Evolutionary conservation across 64 coral and sea anemone species (phyloP), one percentile per base, ranked within the genome.

Genomic region (Porites lutea): DNA sequence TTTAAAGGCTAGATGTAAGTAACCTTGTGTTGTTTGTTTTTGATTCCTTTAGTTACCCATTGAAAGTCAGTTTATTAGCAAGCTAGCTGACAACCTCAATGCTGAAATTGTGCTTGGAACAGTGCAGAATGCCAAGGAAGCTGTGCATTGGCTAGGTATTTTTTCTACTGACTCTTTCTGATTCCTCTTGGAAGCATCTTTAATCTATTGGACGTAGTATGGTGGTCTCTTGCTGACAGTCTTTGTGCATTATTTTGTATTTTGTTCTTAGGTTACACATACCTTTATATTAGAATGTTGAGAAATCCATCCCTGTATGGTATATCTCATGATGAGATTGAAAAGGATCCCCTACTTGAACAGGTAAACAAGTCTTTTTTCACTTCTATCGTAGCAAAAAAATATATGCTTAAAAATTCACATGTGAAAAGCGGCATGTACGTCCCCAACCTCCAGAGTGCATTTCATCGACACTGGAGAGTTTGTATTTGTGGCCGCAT

Each of bases 61-160:
- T 37, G 97, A 99, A 79, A 99, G 97, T 85, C 97, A 99, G 82
- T 99, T 96, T 79, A 99, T 99, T 68, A 75, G 72, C 69, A 99
- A 99, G 82, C 70, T 99, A 8, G 97, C 97, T 4, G 97, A 99
- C 75, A 99, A 95, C 57, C 91, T 99, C 8, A 99, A 99, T 93
- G 97, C 97, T 63, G 97, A 99, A 79, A 94, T 99, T 88, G 97
- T 99, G 23, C 76, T 99, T 18, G 97, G 97, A 8, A 96, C 97
- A 53, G 97, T 99, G 15, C 97, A 99, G 91, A 99, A 93, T 86
- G 94, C 97, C 21, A 99, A 99, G 63, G 97, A 99, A 74, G 97
- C 94, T 44, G 89, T 99, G 10, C 94, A 96, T 75, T 99, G 97
- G 97, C 72, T 99, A 69, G 97, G 97, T 92, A 79, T 88, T 77